A percentile compares a stretch with the other conserved stretches of the same genome.
Evolutionary conservation across 2,888 invertebrate species (phyloP).

Genomic region (Melipona beecheii): DNA sequence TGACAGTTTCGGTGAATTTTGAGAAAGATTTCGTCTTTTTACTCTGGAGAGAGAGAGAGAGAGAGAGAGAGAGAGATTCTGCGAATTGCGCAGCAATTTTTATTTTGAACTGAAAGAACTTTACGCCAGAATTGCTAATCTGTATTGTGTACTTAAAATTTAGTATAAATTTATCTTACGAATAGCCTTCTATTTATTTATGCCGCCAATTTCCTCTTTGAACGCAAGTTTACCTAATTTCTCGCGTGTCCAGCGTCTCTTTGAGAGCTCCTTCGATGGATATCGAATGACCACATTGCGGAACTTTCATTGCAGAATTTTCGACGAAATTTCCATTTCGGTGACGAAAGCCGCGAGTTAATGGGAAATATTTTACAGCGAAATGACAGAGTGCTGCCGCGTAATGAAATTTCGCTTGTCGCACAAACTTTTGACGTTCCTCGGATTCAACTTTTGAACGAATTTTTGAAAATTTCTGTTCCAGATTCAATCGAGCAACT

Average conservation of each 20-base stretch:
- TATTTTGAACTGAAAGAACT: not conserved
- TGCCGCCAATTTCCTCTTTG: too few species aligned
- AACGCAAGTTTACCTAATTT: not conserved
- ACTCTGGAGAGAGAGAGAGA: too few species aligned
- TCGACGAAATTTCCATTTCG: not conserved
- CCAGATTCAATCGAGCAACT: too few species aligned
- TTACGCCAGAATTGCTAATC: not conserved
- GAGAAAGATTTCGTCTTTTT: not conserved
- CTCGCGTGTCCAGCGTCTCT: not conserved
- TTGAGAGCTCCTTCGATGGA: not conserved
- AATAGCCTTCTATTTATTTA: not conserved
- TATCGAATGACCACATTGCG: constrained; percentile 1
- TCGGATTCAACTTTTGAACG: not conserved
- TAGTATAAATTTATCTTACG: too few species aligned
- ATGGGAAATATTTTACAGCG: not conserved
- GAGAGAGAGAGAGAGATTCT: too few species aligned
- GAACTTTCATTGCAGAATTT: constrained; percentile 8
- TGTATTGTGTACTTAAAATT: not conserved
- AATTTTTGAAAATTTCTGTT: not conserved
- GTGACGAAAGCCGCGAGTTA: not conserved
- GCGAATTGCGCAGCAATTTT: not conserved
- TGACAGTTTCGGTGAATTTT: not conserved
- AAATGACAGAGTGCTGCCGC: not conserved
- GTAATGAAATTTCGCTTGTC: not conserved
- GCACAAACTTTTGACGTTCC: not conserved